Base-by-base conservation (phyloP, 1,140 invertebrate genomes). In the Calephelis nemesis region DNA sequence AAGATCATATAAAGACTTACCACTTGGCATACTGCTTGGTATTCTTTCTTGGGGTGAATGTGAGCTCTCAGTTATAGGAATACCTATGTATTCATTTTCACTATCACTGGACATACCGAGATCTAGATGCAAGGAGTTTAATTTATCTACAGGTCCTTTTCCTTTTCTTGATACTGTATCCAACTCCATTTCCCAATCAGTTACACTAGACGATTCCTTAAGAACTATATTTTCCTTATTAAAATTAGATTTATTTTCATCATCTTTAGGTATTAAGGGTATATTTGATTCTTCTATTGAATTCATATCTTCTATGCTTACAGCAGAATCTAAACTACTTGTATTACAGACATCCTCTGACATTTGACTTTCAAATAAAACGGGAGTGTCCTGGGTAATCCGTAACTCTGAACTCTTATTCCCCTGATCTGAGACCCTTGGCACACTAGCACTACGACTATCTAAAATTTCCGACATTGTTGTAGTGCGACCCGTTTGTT, bases 131-230 rank as follows among this genome's bases (percentile, higher is more conserved):
- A 92, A 75, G 10, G 90, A 90, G 69, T 91, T 90, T 63, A 88
- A 74, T 73, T 92, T 91, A 47, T 90, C 85, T 45, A 88, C 83
- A 12, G 82, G 82, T 40, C 86, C 83, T 73, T 92, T 91, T 12
- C 80, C 79, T 67, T 92, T 92, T 12, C 89, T 87, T n/a, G 92
- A 82, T 7, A 90, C 92, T 12, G 93, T 91, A 63, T 93, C 93
- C 19, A 93, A 74, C 72, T 93, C 93, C 87, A 93, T 93, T 71
- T 94, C 93, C 93, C 93, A 94, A 69, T 93, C 93, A 7, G 93
- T 92, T 45, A 92, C 88, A 73, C 91, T 92, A 47, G 90, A 85
- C 4, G 85, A 77, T 67, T 86, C 84, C 69, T 89, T 87, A 0
- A 62, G 76, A 10, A 65, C 73, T n/a, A 87, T 85, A 4, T 76